Conservation (phyloP, 1,140 invertebrate genomes). For the Pogonus chalceus region DNA sequence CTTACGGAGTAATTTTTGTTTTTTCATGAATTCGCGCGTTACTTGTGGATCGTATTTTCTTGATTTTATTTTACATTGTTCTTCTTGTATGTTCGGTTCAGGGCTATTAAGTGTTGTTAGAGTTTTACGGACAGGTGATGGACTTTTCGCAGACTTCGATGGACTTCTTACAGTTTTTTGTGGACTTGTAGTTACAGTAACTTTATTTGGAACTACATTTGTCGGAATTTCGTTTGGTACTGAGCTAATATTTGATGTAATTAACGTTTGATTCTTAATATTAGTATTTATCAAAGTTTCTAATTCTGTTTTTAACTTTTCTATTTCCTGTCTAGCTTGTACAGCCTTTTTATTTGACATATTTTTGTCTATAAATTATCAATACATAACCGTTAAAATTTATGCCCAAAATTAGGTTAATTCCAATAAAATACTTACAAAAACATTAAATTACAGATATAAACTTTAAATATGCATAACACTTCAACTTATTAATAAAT, state of each 20-base stretch:
- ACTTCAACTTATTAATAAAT: background rate
- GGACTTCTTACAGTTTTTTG: background rate
- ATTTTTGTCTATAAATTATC: background rate
- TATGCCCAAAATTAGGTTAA: background rate
- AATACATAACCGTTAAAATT: background rate
- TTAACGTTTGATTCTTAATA: constrained; percentile 1
- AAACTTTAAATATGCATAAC: background rate
- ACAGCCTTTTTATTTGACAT: constrained; percentile 12
- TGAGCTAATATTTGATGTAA: background rate
- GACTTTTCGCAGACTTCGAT: background rate
- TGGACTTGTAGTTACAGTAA: constrained; percentile 1
- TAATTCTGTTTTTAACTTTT: constrained; percentile 18
- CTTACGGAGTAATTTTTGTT: constrained; percentile 25
- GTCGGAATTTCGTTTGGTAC: constrained; percentile 10
- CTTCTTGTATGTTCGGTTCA: constrained; percentile 2
- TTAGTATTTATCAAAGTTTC: constrained; percentile 16
- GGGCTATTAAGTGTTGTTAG: background rate
- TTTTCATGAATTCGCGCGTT: constrained; percentile 28
- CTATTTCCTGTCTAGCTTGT: constrained; percentile 19
- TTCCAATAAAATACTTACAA: background rate
- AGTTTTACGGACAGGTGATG: background rate
- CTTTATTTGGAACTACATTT: background rate
- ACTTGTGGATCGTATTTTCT: constrained; percentile 24
- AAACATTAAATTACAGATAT: background rate
- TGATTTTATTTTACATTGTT: constrained; percentile 17